A percentile compares a stretch with the other conserved stretches of the same genome.
These are phyloP conservation scores for Tenthredo livida DNA, from an alignment of 2,888 invertebrate genomes.

Conservation along the genomic window DNA sequence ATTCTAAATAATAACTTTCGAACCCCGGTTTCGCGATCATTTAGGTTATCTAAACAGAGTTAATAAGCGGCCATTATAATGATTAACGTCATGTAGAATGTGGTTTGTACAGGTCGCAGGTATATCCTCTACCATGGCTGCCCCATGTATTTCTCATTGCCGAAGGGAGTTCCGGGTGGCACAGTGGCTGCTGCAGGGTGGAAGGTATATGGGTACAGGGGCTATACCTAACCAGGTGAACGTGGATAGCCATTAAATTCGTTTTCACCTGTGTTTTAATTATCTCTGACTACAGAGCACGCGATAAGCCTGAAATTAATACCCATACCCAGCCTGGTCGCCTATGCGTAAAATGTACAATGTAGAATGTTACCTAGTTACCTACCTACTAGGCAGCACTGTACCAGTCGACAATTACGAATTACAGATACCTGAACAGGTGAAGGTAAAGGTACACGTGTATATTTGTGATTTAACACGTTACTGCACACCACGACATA, in stretches of 20 bases:
- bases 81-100: slow-evolving; percentile 31
- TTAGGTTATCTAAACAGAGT: slow-evolving; percentile 25
- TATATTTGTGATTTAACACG: neutral
- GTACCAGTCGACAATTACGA: neutral
- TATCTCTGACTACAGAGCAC: slow-evolving; percentile 35
- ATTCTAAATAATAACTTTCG: neutral
- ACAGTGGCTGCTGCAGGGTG: neutral
- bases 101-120: neutral
- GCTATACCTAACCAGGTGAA: neutral
- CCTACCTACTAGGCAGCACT: neutral
- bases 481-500: neutral
- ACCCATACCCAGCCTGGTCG: neutral
- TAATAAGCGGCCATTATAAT: slow-evolving; percentile 36
- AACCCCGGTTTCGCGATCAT: neutral
- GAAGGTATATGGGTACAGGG: neutral
- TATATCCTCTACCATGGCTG: neutral
- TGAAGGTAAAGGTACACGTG: neutral
- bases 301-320: slow-evolving; percentile 43
- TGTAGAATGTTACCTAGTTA: neutral
- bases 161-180: neutral
- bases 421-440: neutral
- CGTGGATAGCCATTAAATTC: slow-evolving; percentile 26
- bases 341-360: slow-evolving; percentile 9
- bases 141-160: neutral
- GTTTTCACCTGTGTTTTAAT: slow-evolving; percentile 41